phyloP scores from a whole-genome alignment of 2,888 invertebrate genomes.

The Eubasilissa splendida region DNA sequence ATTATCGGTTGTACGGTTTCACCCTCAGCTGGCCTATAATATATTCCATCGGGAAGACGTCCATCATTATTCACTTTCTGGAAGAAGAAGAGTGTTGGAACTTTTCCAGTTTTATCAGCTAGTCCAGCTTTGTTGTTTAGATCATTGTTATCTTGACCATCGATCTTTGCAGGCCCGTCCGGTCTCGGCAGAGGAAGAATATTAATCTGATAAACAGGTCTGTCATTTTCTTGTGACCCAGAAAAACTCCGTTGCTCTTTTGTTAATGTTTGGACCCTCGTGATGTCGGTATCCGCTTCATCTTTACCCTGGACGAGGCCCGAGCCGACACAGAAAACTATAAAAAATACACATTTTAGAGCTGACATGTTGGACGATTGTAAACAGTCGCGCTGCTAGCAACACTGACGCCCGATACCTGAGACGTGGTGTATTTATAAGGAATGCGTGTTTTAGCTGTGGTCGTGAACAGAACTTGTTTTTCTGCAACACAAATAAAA shows the following conservation, averaged over 20 bases:
- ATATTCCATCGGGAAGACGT: constrained; percentile 62
- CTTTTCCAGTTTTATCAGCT: constrained; percentile 38
- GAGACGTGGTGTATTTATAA: constrained; percentile 45
- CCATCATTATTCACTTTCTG: constrained; percentile 56
- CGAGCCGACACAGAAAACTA: constrained; percentile 7
- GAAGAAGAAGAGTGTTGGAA: constrained; percentile 55
- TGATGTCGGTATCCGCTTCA: constrained; percentile 47
- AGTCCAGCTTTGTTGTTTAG: constrained; percentile 19
- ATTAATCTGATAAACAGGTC: constrained; percentile 49
- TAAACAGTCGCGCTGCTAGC: neutral
- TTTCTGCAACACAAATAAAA: constrained; percentile 39
- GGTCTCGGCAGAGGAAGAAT: constrained; percentile 45
- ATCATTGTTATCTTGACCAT: constrained; percentile 38
- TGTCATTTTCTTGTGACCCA: constrained; percentile 21
- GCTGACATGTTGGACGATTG: neutral
- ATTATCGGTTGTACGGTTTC: constrained; percentile 53
- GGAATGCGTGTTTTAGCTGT: constrained; percentile 27
- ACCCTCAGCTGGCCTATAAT: constrained; percentile 62
- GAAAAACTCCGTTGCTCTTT: constrained; percentile 41
- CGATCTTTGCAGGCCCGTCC: neutral
- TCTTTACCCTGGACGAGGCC: neutral
- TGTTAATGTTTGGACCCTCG: constrained; percentile 50
- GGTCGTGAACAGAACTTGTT: constrained; percentile 35
- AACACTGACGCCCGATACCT: constrained; percentile 13
- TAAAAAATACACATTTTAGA: constrained; percentile 4